Evolutionary conservation across 2,797 vertebrate species (phyloP).

Genomic region (Taenioides sp.): DNA sequence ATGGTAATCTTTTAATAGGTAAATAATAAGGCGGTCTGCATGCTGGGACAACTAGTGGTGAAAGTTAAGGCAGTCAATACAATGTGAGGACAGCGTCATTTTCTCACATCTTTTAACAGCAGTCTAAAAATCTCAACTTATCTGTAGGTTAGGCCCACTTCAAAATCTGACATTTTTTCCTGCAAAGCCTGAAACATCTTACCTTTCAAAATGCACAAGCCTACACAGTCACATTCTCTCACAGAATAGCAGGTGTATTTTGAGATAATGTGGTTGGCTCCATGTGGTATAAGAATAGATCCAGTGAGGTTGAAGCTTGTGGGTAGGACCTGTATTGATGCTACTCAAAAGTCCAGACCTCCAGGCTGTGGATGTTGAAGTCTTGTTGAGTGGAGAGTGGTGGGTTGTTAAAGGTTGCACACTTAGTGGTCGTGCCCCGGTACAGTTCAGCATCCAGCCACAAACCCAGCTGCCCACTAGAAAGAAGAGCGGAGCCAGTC

Average conservation of each 20-base stretch:
- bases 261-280: constrained; percentile 33
- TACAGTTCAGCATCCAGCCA: constrained; percentile 96
- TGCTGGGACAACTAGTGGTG: constrained; percentile 62
- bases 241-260: constrained; percentile 28
- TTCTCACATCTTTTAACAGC: constrained; percentile 21
- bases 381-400: constrained; percentile 91
- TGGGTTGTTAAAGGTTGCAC: constrained; percentile 96
- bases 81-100: constrained; percentile 31
- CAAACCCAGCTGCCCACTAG: constrained; percentile 90
- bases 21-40: constrained; percentile 60
- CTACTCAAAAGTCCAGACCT: constrained; percentile 89
- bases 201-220: not conserved
- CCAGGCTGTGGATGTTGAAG: constrained; percentile 94
- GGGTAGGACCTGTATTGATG: constrained; percentile 16
- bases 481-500: not conserved
- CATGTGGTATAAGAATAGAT: constrained; percentile 42
- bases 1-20: constrained; percentile 29
- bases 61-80: constrained; percentile 62
- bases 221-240: constrained; percentile 21
- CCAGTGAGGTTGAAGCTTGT: constrained; percentile 19
- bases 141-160: constrained; percentile 21
- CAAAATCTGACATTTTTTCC: not conserved
- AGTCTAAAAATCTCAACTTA: constrained; percentile 13
- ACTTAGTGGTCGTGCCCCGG: constrained; percentile 91
- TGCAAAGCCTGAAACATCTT: not conserved